These are phyloP conservation scores for Gadus macrocephalus DNA, from an alignment of 2,113 vertebrate genomes.

Conservation along the genomic window DNA sequence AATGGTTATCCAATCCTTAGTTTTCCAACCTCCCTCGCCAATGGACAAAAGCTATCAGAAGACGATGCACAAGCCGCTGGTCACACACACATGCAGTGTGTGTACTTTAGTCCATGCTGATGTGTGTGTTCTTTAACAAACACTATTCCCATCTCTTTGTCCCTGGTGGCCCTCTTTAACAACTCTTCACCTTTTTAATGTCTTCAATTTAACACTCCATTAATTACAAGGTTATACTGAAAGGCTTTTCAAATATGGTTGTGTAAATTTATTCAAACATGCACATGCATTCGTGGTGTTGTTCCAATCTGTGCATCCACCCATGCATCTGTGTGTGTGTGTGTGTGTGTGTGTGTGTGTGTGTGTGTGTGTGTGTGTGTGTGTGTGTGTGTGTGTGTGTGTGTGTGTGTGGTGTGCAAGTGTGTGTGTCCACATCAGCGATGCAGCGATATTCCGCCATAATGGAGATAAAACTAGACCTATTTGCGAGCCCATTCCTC, in stretches of 20 bases:
- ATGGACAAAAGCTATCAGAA: no score
- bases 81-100: no score
- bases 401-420: neutral
- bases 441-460: conserved; percentile 56
- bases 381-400: conserved; percentile 28
- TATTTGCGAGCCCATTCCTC: conserved; percentile 59
- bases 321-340: neutral
- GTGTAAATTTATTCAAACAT: neutral
- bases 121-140: conserved; percentile 33
- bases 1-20: no score
- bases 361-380: conserved; percentile 27
- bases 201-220: conserved; percentile 64
- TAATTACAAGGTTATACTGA: conserved; percentile 55
- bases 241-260: conserved; percentile 9
- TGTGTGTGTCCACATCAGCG: conserved; percentile 59
- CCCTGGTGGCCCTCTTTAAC: conserved; percentile 34
- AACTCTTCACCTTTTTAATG: conserved; percentile 48
- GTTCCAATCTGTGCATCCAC: no score
- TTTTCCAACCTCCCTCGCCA: no score
- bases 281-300: conserved; percentile 6
- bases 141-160: conserved; percentile 17
- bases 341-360: neutral
- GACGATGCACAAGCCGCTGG: no score
- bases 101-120: conserved; percentile 41
- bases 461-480: conserved; percentile 63